A percentile compares a stretch with the other conserved stretches of the same genome.
Conservation (phyloP, 2,888 invertebrate genomes). For the Campoletis raptor region DNA sequence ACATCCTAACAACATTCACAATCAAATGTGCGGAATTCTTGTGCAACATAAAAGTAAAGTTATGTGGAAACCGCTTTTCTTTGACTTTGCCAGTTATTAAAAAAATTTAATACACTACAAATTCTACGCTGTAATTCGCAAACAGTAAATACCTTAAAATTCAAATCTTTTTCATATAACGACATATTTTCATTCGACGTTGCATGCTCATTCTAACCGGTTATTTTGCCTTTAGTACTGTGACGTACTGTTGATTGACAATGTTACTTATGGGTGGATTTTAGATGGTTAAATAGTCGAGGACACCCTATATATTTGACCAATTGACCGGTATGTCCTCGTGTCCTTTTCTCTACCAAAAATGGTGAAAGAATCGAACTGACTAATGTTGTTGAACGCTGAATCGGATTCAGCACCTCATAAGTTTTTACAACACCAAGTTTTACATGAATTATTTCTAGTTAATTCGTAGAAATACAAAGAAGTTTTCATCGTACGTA, state of each 20-base stretch:
- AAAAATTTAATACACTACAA: not conserved
- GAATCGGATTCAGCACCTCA: not conserved
- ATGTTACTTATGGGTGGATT: no score
- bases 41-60: no score
- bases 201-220: conserved; percentile 55
- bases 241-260: conserved; percentile 54
- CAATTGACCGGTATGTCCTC: not conserved
- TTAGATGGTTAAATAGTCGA: conserved; percentile 36
- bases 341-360: not conserved
- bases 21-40: no score
- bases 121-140: conserved; percentile 1
- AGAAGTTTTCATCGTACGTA: not conserved
- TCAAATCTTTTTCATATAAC: conserved; percentile 23
- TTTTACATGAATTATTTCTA: not conserved
- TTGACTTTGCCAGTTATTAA: not conserved
- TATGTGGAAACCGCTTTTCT: not conserved
- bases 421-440: not conserved
- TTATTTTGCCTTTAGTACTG: conserved; percentile 46
- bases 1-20: no score
- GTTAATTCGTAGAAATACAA: not conserved
- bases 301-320: not conserved
- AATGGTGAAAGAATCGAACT: not conserved
- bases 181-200: conserved; percentile 23
- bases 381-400: not conserved
- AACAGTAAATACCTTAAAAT: not conserved